phyloP scores from a whole-genome alignment of 1,140 invertebrate species.

The Drosophila nannoptera region DNA sequence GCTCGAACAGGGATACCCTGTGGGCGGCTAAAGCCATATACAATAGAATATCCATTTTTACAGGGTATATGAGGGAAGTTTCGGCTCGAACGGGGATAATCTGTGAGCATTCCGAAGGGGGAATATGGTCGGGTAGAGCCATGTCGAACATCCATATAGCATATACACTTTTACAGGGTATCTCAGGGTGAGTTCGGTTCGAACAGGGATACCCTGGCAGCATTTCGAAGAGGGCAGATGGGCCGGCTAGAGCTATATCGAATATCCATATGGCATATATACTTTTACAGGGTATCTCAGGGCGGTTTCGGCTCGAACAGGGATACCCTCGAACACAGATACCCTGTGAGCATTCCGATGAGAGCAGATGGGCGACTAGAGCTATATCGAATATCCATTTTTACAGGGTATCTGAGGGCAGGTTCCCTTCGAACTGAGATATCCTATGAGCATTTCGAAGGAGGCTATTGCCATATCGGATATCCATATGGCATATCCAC shows the following conservation, averaged over 20 bases:
- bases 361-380: no score
- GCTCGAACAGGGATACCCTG: conserved; percentile 6
- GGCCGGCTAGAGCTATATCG: no score
- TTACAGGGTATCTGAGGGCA: background rate
- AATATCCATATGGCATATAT: background rate
- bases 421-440: background rate
- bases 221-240: background rate
- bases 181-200: background rate
- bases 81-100: no score
- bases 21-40: no score
- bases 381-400: no score
- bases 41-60: no score
- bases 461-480: no score
- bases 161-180: background rate
- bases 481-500: background rate
- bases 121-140: no score
- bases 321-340: no score
- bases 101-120: background rate
- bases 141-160: no score
- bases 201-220: no score
- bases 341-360: background rate
- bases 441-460: background rate
- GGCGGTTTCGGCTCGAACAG: background rate
- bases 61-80: background rate
- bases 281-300: background rate